A percentile compares a stretch with the other conserved stretches of the same genome.
Evolutionary conservation across 2,797 vertebrate genomes (phyloP).

Genomic region (Graptemys geographica): DNA sequence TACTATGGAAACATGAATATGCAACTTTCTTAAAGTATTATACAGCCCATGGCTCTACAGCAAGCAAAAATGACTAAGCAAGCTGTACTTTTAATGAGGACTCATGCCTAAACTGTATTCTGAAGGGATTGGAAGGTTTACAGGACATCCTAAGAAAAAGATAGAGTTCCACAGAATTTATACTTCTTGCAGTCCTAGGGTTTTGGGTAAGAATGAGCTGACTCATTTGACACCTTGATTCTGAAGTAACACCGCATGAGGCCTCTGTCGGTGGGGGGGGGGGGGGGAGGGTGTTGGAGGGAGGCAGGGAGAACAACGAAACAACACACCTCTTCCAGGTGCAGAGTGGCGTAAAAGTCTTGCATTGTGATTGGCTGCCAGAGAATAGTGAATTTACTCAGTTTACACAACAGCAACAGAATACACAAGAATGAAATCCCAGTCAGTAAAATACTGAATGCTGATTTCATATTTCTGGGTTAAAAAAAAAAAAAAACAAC

Average conservation of each 20-base stretch:
- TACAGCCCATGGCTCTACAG: background rate
- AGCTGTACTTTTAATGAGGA: background rate
- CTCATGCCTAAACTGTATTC: background rate
- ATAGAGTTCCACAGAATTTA: background rate
- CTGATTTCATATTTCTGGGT: background rate
- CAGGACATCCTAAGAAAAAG: background rate
- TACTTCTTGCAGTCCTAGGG: background rate
- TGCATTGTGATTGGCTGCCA: background rate
- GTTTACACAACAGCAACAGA: background rate
- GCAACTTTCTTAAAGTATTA: background rate
- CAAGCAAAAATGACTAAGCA: background rate
- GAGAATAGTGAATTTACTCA: background rate
- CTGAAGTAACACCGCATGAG: background rate
- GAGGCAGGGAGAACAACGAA: background rate
- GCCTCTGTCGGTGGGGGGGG: background rate
- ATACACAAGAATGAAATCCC: background rate
- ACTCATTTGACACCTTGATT: background rate
- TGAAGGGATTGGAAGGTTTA: background rate
- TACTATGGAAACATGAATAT: background rate
- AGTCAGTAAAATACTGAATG: background rate
- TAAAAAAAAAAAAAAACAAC: no score
- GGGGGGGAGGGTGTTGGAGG: no score
- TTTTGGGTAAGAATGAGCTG: background rate
- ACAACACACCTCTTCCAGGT: background rate
- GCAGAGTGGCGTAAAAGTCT: background rate